A percentile compares a stretch with the other conserved stretches of the same genome.
Evolutionary conservation across 2,113 vertebrate genomes (phyloP).

Genomic region (Sander vitreus): DNA sequence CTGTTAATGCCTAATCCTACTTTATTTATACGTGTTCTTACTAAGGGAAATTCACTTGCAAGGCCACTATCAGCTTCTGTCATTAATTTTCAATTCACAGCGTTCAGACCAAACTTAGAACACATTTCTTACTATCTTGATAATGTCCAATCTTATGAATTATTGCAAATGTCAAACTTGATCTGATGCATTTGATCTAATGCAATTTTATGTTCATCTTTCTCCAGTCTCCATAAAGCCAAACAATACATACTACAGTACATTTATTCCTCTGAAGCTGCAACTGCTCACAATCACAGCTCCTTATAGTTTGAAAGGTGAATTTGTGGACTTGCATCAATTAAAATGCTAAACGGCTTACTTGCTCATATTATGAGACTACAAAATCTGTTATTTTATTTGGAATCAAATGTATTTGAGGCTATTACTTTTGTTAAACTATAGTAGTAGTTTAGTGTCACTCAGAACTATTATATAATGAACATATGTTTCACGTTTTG

Average conservation of each 20-base stretch:
- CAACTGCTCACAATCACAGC: not conserved
- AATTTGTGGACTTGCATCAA: not conserved
- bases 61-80: not conserved
- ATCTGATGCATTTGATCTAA: not conserved
- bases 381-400: slow-evolving; percentile 4
- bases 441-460: not conserved
- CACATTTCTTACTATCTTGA: too few species aligned
- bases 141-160: not conserved
- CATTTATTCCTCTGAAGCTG: not conserved
- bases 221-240: not conserved
- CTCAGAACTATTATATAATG: not conserved
- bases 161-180: not conserved
- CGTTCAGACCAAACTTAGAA: not conserved
- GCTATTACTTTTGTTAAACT: slow-evolving; percentile 2
- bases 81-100: not conserved
- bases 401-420: not conserved
- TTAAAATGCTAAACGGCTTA: not conserved
- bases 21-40: not conserved
- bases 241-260: not conserved
- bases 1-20: not conserved
- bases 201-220: not conserved
- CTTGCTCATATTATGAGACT: not conserved
- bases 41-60: not conserved
- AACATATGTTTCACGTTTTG: slow-evolving; percentile 14
- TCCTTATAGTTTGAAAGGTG: not conserved